Conservation (phyloP, 2,797 vertebrate species). For the Loris lydekkerianus region DNA sequence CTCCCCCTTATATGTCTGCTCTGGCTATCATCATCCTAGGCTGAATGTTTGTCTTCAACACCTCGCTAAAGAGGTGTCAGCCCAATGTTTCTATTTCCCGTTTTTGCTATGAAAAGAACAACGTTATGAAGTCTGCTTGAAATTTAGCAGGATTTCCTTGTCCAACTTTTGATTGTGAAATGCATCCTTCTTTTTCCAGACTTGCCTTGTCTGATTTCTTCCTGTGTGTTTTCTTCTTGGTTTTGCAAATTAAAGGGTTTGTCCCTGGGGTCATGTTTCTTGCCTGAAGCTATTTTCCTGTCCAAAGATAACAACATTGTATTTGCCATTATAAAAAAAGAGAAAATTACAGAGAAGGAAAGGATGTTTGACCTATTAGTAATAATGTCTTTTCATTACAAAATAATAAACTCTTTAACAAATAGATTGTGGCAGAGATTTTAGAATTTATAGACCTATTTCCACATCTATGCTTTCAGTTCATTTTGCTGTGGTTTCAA, state of each 20-base stretch:
- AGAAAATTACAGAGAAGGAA: slow-evolving; percentile 69
- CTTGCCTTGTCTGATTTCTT: slow-evolving; percentile 52
- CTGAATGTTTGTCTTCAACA: not conserved
- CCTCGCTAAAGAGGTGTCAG: not conserved
- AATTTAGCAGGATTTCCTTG: not conserved
- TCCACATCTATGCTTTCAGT: not conserved
- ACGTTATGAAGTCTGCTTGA: not conserved
- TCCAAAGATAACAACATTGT: slow-evolving; percentile 71
- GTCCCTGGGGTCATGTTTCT: slow-evolving; percentile 65
- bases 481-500: slow-evolving; percentile 58
- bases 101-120: slow-evolving; percentile 36
- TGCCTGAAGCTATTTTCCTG: slow-evolving; percentile 75
- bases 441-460: slow-evolving; percentile 20
- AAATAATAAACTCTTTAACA: slow-evolving; percentile 75
- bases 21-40: not conserved
- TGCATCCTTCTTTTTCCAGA: slow-evolving; percentile 49
- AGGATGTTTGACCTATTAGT: slow-evolving; percentile 71
- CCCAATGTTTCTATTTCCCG: not conserved
- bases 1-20: not conserved
- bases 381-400: slow-evolving; percentile 78
- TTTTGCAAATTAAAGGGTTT: slow-evolving; percentile 79
- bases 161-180: slow-evolving; percentile 60
- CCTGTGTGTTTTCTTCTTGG: slow-evolving; percentile 38
- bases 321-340: slow-evolving; percentile 74
- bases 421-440: slow-evolving; percentile 61